These are phyloP conservation scores for Argyresthia goedartella DNA, from an alignment of 2,888 invertebrate species.

Conservation along the genomic window DNA sequence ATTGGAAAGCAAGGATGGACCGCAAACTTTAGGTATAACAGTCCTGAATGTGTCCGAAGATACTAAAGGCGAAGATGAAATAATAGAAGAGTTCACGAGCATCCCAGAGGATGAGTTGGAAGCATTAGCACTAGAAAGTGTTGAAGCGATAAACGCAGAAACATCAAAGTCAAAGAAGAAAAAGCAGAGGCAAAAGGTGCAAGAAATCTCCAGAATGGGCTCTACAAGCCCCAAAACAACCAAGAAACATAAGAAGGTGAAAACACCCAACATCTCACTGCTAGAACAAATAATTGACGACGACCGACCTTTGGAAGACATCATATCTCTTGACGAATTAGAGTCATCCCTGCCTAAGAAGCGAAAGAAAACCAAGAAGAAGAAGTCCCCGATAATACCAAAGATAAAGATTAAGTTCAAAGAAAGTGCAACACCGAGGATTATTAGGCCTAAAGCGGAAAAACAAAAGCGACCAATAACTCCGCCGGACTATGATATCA, in stretches of 20 bases:
- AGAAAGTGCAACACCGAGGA: neutral
- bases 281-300: constrained; percentile 56
- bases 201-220: constrained; percentile 21
- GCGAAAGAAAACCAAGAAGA: constrained; percentile 17
- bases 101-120: constrained; percentile 56
- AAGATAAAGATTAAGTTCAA: too few relatives aligned
- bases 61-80: constrained; percentile 27
- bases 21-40: constrained; percentile 51
- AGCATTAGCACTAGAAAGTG: constrained; percentile 45
- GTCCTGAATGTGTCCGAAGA: constrained; percentile 40
- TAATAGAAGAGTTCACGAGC: constrained; percentile 46
- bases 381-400: neutral
- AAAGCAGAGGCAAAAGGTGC: constrained; percentile 23
- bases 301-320: constrained; percentile 52
- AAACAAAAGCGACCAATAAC: constrained; percentile 23
- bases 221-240: constrained; percentile 28
- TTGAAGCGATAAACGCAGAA: constrained; percentile 15
- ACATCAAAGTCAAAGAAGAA: constrained; percentile 19
- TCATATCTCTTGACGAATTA: constrained; percentile 49
- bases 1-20: constrained; percentile 44
- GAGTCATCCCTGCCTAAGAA: constrained; percentile 29
- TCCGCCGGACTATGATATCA: constrained; percentile 20
- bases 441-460: constrained; percentile 6
- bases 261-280: constrained; percentile 50
- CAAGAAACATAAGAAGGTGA: constrained; percentile 24